Conservation (phyloP, 2,888 invertebrate species). For the Platerodrilus igneus region DNA sequence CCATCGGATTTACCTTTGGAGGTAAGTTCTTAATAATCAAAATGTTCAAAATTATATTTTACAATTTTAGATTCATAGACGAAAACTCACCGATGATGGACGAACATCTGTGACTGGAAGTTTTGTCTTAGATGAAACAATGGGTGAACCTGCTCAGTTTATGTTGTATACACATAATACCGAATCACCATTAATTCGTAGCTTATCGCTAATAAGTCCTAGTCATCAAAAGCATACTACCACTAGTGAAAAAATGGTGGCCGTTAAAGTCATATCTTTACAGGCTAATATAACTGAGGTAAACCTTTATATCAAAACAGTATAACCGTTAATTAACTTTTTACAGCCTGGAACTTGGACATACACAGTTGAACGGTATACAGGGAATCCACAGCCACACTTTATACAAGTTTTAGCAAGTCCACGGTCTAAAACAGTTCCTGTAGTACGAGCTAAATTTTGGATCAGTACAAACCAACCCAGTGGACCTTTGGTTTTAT, state of each 20-base stretch:
- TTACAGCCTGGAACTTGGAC: conserved; percentile 55
- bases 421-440: conserved; percentile 46
- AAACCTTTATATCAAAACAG: conserved; percentile 14
- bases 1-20: conserved; percentile 49
- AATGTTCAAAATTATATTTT: conserved; percentile 1
- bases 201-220: conserved; percentile 51
- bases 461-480: conserved; percentile 46
- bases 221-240: conserved; percentile 48
- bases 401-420: conserved; percentile 58
- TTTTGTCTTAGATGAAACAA: conserved; percentile 52
- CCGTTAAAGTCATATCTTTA: conserved; percentile 51
- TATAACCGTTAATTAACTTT: conserved; percentile 2
- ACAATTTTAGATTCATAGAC: conserved; percentile 47
- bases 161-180: conserved; percentile 53
- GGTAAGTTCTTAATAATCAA: conserved; percentile 24
- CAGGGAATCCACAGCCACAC: conserved; percentile 57
- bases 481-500: conserved; percentile 49
- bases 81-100: conserved; percentile 51
- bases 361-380: conserved; percentile 54
- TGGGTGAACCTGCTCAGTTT: conserved; percentile 52
- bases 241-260: conserved; percentile 50
- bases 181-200: conserved; percentile 51
- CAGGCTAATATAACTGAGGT: conserved; percentile 52
- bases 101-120: conserved; percentile 51
- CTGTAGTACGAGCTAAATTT: conserved; percentile 49